Evolutionary conservation across 2,113 vertebrate genomes (phyloP).

Genomic region (Triplophysa tibetana): DNA sequence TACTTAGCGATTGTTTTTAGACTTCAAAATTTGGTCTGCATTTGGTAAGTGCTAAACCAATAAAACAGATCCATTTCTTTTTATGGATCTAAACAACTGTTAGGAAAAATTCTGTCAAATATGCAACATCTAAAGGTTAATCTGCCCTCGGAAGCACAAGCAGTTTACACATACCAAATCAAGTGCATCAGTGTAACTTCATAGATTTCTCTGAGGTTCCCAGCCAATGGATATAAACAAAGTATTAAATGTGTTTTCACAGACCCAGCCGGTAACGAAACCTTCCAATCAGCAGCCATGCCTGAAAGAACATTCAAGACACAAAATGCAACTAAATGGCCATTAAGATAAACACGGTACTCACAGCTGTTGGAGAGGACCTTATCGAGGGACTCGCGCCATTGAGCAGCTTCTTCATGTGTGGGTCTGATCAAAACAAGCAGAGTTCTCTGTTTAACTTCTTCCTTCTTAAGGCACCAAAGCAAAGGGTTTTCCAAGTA

Average conservation of each 20-base stretch:
- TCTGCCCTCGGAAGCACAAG: conserved; percentile 5
- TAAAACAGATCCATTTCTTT: not conserved
- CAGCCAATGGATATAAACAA: conserved; percentile 29
- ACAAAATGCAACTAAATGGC: not conserved
- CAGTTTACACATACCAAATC: conserved; percentile 40
- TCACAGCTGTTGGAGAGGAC: conserved; percentile 88
- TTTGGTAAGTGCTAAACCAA: not conserved
- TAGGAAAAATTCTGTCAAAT: not conserved
- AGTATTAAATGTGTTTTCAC: not conserved
- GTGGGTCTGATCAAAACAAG: conserved; percentile 73
- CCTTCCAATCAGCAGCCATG: not conserved
- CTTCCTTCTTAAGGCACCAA: not conserved
- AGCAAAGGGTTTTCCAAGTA: not conserved
- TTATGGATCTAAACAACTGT: not conserved
- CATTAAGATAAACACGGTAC: conserved; percentile 57
- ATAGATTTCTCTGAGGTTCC: conserved; percentile 21
- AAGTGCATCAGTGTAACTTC: conserved; percentile 29
- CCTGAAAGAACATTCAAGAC: not conserved
- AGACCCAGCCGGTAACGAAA: not conserved
- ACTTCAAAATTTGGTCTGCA: no score
- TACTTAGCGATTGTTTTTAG: no score
- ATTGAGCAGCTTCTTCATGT: conserved; percentile 82
- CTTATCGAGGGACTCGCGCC: conserved; percentile 89
- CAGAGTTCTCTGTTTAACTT: conserved; percentile 9
- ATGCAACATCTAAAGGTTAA: conserved; percentile 22